Percentiles rank a stretch among this genome's conserved stretches.
These are phyloP conservation scores for Ceuthmochares aereus DNA, from an alignment of 2,113 vertebrate species.

Conservation along the genomic window DNA sequence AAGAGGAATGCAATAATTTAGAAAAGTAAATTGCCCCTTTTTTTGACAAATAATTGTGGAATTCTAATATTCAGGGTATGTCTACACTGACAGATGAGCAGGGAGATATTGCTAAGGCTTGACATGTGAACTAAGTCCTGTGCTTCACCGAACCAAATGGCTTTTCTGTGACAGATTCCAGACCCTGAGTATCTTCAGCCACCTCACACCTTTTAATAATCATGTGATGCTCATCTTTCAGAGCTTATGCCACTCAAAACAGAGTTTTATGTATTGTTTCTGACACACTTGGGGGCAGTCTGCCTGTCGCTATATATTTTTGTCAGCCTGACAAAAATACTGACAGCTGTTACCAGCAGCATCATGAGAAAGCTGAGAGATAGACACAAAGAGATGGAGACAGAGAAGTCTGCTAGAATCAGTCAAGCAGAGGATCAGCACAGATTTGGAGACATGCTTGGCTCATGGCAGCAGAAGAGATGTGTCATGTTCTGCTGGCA, in stretches of 20 bases:
- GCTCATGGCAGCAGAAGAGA: not conserved
- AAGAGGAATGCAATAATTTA: not conserved
- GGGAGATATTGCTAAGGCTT: not conserved
- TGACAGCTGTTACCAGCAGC: not conserved
- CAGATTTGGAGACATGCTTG: not conserved
- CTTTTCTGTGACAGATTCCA: not conserved
- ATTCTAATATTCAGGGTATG: not conserved
- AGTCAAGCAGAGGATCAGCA: not conserved
- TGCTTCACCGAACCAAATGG: not conserved
- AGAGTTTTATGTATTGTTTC: not conserved
- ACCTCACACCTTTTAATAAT: not conserved
- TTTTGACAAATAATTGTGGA: not conserved
- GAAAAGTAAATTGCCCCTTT: not conserved
- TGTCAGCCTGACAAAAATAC: not conserved
- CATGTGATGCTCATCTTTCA: not conserved
- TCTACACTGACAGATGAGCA: not conserved
- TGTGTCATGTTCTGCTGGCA: not conserved
- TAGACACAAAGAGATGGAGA: not conserved
- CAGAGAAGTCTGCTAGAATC: not conserved
- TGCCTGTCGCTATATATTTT: not conserved
- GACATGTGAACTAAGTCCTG: not conserved
- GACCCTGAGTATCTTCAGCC: not conserved
- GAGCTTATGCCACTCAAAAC: not conserved
- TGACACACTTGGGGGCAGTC: not conserved
- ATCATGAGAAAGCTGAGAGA: not conserved